Percentiles rank a stretch among this genome's conserved stretches.
These are phyloP conservation scores for Spondyliosoma cantharus DNA, from an alignment of 2,797 vertebrate genomes.

Conservation along the genomic window DNA sequence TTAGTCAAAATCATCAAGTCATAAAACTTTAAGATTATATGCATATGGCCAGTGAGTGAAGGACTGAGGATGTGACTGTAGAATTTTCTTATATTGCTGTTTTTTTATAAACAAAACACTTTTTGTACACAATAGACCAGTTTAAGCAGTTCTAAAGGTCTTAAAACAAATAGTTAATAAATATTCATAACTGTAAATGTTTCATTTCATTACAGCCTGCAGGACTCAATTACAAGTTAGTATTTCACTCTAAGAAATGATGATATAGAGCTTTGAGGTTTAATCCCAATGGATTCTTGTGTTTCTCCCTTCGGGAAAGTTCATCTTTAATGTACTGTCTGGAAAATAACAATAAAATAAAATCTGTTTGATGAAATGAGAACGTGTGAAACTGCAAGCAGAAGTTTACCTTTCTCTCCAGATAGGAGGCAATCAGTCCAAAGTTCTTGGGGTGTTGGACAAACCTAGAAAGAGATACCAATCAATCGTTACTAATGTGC, in stretches of 20 bases:
- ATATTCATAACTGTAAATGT: neutral
- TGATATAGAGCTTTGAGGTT: neutral
- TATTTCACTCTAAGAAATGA: neutral
- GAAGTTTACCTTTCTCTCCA: conserved; percentile 95
- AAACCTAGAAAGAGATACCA: conserved; percentile 86
- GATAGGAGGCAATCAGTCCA: conserved; percentile 96
- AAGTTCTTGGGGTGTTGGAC: conserved; percentile 99
- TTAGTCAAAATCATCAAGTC: neutral
- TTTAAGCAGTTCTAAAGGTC: neutral
- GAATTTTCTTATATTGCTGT: neutral
- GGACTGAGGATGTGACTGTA: neutral
- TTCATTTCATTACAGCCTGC: neutral
- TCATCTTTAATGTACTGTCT: neutral
- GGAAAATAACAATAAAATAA: neutral
- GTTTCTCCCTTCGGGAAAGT: neutral
- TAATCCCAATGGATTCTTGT: too few species aligned
- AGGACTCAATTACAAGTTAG: neutral
- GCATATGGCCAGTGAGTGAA: neutral
- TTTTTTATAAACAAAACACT: neutral
- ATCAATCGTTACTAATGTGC: conserved; percentile 9
- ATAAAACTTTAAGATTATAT: neutral
- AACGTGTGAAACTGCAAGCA: neutral
- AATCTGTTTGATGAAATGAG: neutral
- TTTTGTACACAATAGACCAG: neutral
- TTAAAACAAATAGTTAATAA: neutral